Percentiles rank a stretch among this genome's conserved stretches.
Conservation (phyloP, 2,797 vertebrate species). For the Sebastes elongatus region DNA sequence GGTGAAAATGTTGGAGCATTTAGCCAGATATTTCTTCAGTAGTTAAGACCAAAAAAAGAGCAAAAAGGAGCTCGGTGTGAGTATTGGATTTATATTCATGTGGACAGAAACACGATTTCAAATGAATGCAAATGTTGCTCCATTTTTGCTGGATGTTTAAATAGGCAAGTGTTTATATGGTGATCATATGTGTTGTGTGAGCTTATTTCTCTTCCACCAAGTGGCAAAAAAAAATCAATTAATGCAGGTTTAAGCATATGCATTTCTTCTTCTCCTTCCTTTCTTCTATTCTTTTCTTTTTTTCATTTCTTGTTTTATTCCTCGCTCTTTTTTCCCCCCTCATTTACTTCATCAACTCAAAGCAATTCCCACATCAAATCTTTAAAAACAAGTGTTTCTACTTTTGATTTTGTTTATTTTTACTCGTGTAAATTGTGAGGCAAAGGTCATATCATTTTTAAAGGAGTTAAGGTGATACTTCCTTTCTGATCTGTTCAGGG, state of each 20-base stretch:
- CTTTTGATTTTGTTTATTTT: not conserved
- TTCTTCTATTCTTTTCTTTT: too few relatives aligned
- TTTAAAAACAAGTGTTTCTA: not conserved
- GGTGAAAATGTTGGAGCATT: not conserved
- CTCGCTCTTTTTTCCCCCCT: not conserved
- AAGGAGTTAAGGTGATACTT: slow-evolving; percentile 26
- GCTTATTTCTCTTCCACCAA: not conserved
- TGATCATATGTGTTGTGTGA: not conserved
- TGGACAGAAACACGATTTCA: not conserved
- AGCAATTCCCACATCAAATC: too few relatives aligned
- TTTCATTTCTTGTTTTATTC: too few relatives aligned
- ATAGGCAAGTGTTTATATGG: too few relatives aligned
- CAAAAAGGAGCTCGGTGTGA: not conserved
- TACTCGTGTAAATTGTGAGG: not conserved
- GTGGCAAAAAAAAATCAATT: not conserved
- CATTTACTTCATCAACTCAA: not conserved
- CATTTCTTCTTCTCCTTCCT: not conserved
- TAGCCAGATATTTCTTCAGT: not conserved
- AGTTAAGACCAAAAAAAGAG: not conserved
- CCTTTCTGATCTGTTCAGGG: slow-evolving; percentile 1
- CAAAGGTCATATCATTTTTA: not conserved
- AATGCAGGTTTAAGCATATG: not conserved
- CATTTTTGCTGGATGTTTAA: not conserved
- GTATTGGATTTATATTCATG: not conserved
- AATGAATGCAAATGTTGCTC: not conserved